Percentiles rank a stretch among this genome's conserved stretches.
These are phyloP conservation scores for Hydrotaea diabolus DNA, from an alignment of 2,888 invertebrate species.

Conservation along the genomic window DNA sequence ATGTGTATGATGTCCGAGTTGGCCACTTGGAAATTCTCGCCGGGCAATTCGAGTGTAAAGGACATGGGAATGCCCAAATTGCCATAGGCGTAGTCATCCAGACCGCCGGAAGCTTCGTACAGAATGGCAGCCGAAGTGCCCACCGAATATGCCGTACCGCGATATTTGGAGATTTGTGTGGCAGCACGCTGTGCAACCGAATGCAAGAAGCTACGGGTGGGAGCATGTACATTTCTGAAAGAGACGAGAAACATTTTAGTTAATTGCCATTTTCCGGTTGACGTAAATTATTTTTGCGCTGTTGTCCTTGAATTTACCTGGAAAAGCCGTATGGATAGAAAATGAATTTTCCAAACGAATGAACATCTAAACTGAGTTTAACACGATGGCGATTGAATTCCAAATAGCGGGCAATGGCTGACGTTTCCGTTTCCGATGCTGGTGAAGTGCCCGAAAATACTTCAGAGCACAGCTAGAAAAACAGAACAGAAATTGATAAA, in stretches of 20 bases:
- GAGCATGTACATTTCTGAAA: conserved; percentile 75
- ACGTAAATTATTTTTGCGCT: conserved; percentile 45
- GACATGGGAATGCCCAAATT: conserved; percentile 82
- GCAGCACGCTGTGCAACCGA: conserved; percentile 78
- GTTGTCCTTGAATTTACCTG: conserved; percentile 71
- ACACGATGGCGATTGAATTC: conserved; percentile 78
- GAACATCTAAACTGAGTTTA: conserved; percentile 80
- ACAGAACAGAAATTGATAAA: background rate
- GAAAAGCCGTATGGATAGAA: conserved; percentile 81
- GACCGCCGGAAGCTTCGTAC: conserved; percentile 84
- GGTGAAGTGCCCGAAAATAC: conserved; percentile 78
- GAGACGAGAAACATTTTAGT: conserved; percentile 36
- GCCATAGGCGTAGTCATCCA: conserved; percentile 86
- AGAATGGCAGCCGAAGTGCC: conserved; percentile 82
- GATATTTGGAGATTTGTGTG: conserved; percentile 79
- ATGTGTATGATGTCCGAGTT: conserved; percentile 78
- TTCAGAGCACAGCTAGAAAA: conserved; percentile 78
- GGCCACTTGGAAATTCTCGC: conserved; percentile 81
- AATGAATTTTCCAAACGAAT: conserved; percentile 80
- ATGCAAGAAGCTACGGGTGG: conserved; percentile 77
- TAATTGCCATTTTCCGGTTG: conserved; percentile 71
- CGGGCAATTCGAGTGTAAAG: conserved; percentile 86
- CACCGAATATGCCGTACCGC: conserved; percentile 81
- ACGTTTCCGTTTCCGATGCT: conserved; percentile 79
- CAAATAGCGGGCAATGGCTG: conserved; percentile 77